Evolutionary conservation across 2,797 vertebrate genomes (phyloP).

Genomic region (Fringilla coelebs): DNA sequence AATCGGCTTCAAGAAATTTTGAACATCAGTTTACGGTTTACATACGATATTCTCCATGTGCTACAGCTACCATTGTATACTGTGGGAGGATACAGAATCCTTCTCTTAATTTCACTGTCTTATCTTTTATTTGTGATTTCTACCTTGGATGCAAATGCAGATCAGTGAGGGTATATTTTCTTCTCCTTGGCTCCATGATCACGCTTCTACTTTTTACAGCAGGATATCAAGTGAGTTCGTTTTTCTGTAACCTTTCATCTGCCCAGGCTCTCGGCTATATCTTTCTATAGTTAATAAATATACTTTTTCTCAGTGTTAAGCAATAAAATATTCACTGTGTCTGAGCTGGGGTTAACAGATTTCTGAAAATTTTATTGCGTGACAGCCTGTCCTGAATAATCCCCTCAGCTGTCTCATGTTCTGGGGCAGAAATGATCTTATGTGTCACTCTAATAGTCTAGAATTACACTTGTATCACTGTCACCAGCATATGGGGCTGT

Average conservation of each 20-base stretch:
- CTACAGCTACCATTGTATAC: background rate
- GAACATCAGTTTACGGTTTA: background rate
- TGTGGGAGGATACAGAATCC: background rate
- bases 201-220: background rate
- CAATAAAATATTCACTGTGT: conserved; percentile 91
- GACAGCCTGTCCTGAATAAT: conserved; percentile 90
- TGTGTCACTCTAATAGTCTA: conserved; percentile 94
- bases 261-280: conserved; percentile 73
- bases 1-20: conserved; percentile 25
- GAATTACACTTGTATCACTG: conserved; percentile 98
- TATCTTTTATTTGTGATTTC: conserved; percentile 14
- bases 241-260: conserved; percentile 59
- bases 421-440: conserved; percentile 85
- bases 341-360: conserved; percentile 92
- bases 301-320: conserved; percentile 76
- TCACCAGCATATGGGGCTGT: conserved; percentile 93
- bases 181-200: background rate
- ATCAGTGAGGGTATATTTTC: conserved; percentile 16
- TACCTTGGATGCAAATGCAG: conserved; percentile 2
- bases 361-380: conserved; percentile 92
- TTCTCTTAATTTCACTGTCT: background rate
- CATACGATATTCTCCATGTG: background rate
- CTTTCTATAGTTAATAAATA: conserved; percentile 91
- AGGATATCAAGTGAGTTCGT: conserved; percentile 12
- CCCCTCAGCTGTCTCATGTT: conserved; percentile 86